Base-by-base conservation (phyloP, 2,797 vertebrate genomes). In the Xenopus petersii region DNA sequence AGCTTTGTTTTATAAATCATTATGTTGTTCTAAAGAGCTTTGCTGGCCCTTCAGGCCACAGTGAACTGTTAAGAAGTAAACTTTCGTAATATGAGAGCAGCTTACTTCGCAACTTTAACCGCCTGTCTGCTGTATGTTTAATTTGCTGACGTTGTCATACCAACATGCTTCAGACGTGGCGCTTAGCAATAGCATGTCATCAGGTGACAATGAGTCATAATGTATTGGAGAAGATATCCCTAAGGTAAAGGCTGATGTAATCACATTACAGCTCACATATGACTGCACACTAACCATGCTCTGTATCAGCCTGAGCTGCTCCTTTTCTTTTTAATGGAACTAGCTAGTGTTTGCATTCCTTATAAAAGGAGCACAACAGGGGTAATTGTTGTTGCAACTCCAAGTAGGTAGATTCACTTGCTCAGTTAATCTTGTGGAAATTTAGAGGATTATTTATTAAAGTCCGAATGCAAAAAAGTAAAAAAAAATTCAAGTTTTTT, bases 181-280 rank as follows among this genome's bases (percentile, higher is more conserved):
- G 33, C 36, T 56, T 17, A 30, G 49, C 49, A 26, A 26, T 47
- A n/a, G 8, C 33, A n/a, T 42, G 12, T 54, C 64, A 62, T 49
- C 75, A 75, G 74, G 70, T 75, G 73, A 73, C 66, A 42, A 7
- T 68, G 65, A 75, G 61, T 80, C 73, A 74, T 61, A 2, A 59
- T 42, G 49, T 46, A 9, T 42, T 47, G 58, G 54, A 24, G 70
- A 70, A 69, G 73, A 51, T 26, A 66, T 80, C 71, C 51, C 71
- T 15, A 4, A 73, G 59, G 63, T 56, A 67, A 74, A 56, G 54
- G 68, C 67, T 80, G 71, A 73, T 74, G 75, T 71, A 66, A 70
- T 65, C 55, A 56, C 48, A 60, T 54, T 59, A 21, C 15, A 12
- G 64, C 62, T 64, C 66, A 49, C 26, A 30, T 30, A 4, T 30